A percentile compares a stretch with the other conserved stretches of the same genome.
These are phyloP conservation scores for Hemistola chrysoprasaria DNA, from an alignment of 2,888 invertebrate genomes.

Conservation along the genomic window DNA sequence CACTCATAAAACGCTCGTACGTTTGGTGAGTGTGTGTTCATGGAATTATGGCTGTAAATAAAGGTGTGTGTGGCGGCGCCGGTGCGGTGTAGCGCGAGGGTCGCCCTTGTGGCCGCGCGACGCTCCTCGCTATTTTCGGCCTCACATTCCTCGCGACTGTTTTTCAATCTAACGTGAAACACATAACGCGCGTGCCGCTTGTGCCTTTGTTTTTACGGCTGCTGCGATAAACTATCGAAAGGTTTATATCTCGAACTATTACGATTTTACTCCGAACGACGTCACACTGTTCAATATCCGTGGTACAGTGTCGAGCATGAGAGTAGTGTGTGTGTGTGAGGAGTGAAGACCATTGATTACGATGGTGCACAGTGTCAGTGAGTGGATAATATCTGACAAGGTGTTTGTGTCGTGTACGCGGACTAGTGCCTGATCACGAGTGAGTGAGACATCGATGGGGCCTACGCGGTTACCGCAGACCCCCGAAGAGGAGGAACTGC, in stretches of 20 bases:
- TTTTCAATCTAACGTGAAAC: slow-evolving; percentile 80
- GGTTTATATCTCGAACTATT: slow-evolving; percentile 40
- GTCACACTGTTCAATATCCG: slow-evolving; percentile 33
- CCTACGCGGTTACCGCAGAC: slow-evolving; percentile 69
- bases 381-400: slow-evolving; percentile 44
- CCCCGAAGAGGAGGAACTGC: slow-evolving; percentile 67
- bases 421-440: slow-evolving; percentile 59
- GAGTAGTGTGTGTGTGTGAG: slow-evolving; percentile 33
- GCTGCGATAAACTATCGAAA: slow-evolving; percentile 43
- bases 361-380: slow-evolving; percentile 53
- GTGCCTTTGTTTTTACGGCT: slow-evolving; percentile 66
- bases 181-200: slow-evolving; percentile 72
- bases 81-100: slow-evolving; percentile 58
- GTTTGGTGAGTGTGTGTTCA: slow-evolving; percentile 54
- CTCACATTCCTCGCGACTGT: slow-evolving; percentile 78
- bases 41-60: slow-evolving; percentile 71
- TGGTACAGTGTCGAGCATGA: slow-evolving; percentile 23
- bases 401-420: slow-evolving; percentile 46
- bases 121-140: slow-evolving; percentile 79
- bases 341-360: slow-evolving; percentile 37
- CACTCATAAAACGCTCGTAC: slow-evolving; percentile 54
- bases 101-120: slow-evolving; percentile 76
- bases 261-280: slow-evolving; percentile 40
- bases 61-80: slow-evolving; percentile 57
- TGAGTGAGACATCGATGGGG: slow-evolving; percentile 59